A percentile compares a stretch with the other conserved stretches of the same genome.
Conservation (phyloP, 2,113 vertebrate genomes). For the Odocoileus virginianus region DNA sequence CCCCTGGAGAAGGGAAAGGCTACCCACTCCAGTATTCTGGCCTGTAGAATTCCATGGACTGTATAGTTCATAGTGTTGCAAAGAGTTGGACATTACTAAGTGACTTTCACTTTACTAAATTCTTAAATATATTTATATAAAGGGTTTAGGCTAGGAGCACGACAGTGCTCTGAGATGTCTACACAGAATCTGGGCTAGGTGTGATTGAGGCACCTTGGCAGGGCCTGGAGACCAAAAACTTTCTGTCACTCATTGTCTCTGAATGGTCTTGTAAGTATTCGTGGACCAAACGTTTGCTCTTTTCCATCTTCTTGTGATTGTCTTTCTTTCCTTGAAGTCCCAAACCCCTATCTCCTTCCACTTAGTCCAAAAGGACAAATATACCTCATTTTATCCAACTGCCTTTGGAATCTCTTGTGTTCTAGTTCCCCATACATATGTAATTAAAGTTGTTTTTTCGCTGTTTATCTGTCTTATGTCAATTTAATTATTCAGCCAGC, state of each 20-base stretch:
- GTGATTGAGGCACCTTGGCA: background rate
- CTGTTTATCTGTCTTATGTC: background rate
- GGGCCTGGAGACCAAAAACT: background rate
- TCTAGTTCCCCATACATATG: background rate
- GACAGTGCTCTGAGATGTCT: background rate
- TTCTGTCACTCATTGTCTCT: background rate
- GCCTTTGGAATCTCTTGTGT: background rate
- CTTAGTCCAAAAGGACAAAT: background rate
- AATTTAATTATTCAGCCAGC: background rate
- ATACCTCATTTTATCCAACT: background rate
- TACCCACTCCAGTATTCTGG: background rate
- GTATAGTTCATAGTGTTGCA: background rate
- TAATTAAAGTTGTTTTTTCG: background rate
- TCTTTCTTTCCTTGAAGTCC: background rate
- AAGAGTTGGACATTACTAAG: background rate
- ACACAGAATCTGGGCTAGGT: background rate
- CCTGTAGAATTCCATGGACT: background rate
- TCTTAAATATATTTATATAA: background rate
- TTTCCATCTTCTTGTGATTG: background rate
- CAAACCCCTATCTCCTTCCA: background rate
- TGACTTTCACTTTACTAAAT: background rate
- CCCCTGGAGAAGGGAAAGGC: background rate
- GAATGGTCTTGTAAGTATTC: background rate
- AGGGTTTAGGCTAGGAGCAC: background rate
- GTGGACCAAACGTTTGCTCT: background rate